These are phyloP conservation scores for Halisarca cf. caerulea DNA, from an alignment of 37 sponge, comb jelly and placozoan species.

Conservation along the genomic window DNA sequence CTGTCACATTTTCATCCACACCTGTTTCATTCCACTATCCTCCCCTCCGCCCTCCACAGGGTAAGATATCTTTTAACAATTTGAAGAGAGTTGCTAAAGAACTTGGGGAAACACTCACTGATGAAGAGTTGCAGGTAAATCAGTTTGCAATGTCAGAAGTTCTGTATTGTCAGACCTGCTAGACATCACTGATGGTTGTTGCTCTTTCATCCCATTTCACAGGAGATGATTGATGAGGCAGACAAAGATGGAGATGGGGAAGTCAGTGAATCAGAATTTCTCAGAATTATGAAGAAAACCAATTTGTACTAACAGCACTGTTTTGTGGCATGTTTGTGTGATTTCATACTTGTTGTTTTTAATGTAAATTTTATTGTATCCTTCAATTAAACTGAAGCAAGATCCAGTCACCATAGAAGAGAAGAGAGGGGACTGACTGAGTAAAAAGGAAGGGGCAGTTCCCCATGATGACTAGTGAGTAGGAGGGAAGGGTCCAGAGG, in stretches of 20 bases:
- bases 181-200: too few relatives aligned
- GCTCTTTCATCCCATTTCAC: neutral
- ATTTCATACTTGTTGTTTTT: neutral
- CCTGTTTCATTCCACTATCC: neutral
- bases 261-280: conserved; percentile 95
- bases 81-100: conserved; percentile 98
- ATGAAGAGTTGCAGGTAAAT: conserved; percentile 92
- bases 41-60: conserved; percentile 55
- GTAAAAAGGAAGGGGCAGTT: too few relatives aligned
- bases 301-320: conserved; percentile 84
- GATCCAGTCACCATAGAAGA: neutral
- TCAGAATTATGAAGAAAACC: conserved; percentile 99
- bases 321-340: neutral
- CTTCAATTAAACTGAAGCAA: too few relatives aligned
- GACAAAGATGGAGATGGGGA: conserved; percentile 99
- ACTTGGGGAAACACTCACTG: conserved; percentile 97
- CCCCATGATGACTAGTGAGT: too few relatives aligned
- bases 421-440: neutral
- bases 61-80: conserved; percentile 96
- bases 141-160: neutral
- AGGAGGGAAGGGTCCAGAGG: too few relatives aligned
- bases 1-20: conserved; percentile 10
- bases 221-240: conserved; percentile 99
- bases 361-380: too few relatives aligned
- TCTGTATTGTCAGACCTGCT: neutral